Base-by-base conservation (phyloP, 2,797 vertebrate genomes). In the Podargus strigoides region DNA sequence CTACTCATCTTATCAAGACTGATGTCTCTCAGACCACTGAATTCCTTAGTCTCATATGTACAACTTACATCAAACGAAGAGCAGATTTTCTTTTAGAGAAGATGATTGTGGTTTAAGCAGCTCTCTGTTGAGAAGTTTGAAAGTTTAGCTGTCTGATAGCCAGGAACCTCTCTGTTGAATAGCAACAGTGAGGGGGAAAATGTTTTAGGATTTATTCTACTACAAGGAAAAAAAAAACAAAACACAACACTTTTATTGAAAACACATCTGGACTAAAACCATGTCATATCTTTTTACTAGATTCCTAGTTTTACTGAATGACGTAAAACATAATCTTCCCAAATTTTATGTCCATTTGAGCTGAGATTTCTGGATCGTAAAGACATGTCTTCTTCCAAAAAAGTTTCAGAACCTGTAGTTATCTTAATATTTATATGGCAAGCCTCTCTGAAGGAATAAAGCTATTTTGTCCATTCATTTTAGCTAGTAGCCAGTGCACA, bases 161-260 rank as follows among this genome's bases (percentile, higher is more conserved):
- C 46, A 60, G 13, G 60, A 81, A 52, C 10, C 7, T 49, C 27
- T 42, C n/a, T 42, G 14, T 3, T 84, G 36, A 67, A 91, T 81
- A 92, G 4, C 27, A 89, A 32, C 19, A 59, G 23, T 1, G 32
- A 8, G 3, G 5, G 6, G 4, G 0, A 1, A 19, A 53, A 37
- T 69, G 58, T 50, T 80, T 84, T 23, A 50, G 10, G 6, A 69
- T 68, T 93, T 76, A 52, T 36, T 68, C 17, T 68, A 39, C 44
- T 73, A n/a, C 15, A 84, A 72, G 21, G n/a, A 63, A 69, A 50
- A 56, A 66, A 69, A 42, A 56, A 66, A 21, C n/a, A n/a, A n/a
- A n/a, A n/a, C n/a, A n/a, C n/a, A n/a, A n/a, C n/a, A n/a, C 1
- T 20, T 63, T 58, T 59, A 47, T 18, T 62, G n/a, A 49, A 81